Conservation (phyloP, 2,113 vertebrate genomes). For the Ovis canadensis region DNA sequence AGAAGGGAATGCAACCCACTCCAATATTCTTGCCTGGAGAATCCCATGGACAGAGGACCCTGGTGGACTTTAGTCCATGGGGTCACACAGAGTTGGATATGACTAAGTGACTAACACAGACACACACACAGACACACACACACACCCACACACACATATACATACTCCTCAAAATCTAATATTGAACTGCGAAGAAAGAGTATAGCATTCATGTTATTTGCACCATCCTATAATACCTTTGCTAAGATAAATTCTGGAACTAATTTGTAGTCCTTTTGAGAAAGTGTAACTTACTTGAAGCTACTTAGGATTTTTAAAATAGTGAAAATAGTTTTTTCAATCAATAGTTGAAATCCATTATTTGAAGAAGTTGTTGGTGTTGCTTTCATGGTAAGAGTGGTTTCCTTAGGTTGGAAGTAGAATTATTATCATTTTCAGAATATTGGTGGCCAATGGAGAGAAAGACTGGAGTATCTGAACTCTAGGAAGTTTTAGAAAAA, state of each 20-base stretch:
- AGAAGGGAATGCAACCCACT: neutral
- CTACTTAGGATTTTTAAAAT: neutral
- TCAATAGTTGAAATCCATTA: neutral
- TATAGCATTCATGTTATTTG: neutral
- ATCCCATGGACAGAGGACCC: neutral
- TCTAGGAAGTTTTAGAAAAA: neutral
- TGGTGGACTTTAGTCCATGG: neutral
- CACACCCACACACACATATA: neutral
- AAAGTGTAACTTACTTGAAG: neutral
- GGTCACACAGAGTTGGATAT: neutral
- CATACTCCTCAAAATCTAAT: neutral
- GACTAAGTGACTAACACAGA: neutral
- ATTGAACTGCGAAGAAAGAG: neutral
- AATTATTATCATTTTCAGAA: constrained; percentile 1
- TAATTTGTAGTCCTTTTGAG: neutral
- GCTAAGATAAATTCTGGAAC: neutral
- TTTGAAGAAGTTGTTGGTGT: neutral
- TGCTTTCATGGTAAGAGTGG: neutral
- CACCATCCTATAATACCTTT: neutral
- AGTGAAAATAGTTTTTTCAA: neutral
- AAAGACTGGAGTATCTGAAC: neutral
- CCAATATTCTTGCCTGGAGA: neutral
- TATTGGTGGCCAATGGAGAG: neutral
- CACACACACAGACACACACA: no score
- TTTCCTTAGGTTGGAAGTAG: neutral